Percentiles rank a stretch among this genome's conserved stretches.
Evolutionary conservation across 2,797 vertebrate genomes (phyloP).

Genomic region (Scomberomorus guttatus): DNA sequence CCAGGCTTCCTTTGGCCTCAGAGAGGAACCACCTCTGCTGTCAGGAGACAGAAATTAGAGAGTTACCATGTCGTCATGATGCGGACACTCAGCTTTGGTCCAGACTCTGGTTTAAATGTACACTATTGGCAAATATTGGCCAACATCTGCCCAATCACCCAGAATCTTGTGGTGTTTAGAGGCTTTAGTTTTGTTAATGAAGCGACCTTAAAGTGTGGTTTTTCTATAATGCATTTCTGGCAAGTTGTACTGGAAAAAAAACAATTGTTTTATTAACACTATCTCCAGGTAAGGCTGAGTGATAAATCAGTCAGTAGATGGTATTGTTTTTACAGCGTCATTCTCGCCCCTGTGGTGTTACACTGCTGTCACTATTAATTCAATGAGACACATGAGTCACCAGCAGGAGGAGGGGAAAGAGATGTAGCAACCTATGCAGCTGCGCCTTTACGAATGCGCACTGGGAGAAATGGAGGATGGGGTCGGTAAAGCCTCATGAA

Average conservation of each 20-base stretch:
- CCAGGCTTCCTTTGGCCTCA: no score
- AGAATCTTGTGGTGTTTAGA: not conserved
- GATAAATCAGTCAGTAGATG: not conserved
- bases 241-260: not conserved
- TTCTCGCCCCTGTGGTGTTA: not conserved
- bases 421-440: constrained; percentile 40
- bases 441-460: constrained; percentile 42
- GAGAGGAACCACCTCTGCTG: no score
- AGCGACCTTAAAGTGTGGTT: not conserved
- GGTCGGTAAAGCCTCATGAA: not conserved
- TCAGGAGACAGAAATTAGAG: no score
- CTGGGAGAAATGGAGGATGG: constrained; percentile 29
- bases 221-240: not conserved
- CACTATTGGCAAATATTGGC: no score
- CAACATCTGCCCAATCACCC: not conserved
- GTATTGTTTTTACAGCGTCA: not conserved
- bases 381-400: constrained; percentile 52
- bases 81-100: no score
- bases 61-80: no score
- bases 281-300: not conserved
- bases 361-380: constrained; percentile 40
- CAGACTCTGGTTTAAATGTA: no score
- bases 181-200: no score
- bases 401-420: constrained; percentile 32
- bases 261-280: not conserved